Conservation (phyloP, 2,888 invertebrate species). For the Drosophila rubida region DNA sequence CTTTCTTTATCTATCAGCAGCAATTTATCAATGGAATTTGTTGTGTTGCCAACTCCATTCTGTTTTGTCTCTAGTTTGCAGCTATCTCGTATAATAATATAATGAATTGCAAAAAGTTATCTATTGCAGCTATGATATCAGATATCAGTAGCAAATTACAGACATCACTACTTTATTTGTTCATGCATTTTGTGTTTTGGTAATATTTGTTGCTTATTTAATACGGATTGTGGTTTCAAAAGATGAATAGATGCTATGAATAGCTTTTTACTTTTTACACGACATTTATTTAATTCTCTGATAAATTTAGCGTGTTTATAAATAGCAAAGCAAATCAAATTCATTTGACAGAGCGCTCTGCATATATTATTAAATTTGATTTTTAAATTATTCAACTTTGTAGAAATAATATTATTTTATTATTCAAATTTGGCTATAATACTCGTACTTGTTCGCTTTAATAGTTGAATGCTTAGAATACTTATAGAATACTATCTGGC, state of each 20-base stretch:
- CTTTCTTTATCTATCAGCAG: neutral
- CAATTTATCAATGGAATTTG: conserved; percentile 1
- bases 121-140: neutral
- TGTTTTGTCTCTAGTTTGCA: neutral
- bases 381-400: neutral
- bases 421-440: neutral
- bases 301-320: neutral
- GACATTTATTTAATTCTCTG: neutral
- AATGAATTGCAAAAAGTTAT: conserved; percentile 1
- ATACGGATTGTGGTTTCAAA: neutral
- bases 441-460: neutral
- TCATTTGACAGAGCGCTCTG: neutral
- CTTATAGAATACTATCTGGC: neutral
- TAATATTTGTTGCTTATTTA: neutral
- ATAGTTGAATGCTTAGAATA: neutral
- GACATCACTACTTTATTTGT: neutral
- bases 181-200: neutral
- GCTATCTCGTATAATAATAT: neutral
- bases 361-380: too few relatives aligned
- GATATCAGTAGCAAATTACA: neutral
- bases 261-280: neutral
- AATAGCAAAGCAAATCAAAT: neutral
- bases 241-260: neutral
- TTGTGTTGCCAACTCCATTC: neutral
- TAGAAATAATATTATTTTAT: too few relatives aligned